A percentile compares a stretch with the other conserved stretches of the same genome.
These are phyloP conservation scores for Diarsia dahlii DNA, from an alignment of 2,888 invertebrate genomes.

Conservation along the genomic window DNA sequence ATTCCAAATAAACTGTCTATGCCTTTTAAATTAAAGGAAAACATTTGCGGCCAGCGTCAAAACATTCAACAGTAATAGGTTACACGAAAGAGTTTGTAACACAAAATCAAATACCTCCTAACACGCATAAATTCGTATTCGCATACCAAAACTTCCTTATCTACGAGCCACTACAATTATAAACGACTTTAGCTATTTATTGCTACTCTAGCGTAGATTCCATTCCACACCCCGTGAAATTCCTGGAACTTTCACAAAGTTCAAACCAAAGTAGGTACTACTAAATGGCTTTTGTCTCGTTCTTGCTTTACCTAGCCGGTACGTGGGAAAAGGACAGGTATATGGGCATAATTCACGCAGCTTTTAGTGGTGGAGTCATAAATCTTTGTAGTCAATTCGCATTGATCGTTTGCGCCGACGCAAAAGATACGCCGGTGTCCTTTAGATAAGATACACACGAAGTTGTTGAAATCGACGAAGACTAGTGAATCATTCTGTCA, in stretches of 20 bases:
- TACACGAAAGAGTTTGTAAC: slow-evolving; percentile 32
- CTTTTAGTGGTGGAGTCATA: slow-evolving; percentile 80
- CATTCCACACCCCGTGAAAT: slow-evolving; percentile 59
- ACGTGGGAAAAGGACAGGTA: slow-evolving; percentile 70
- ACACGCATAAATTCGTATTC: slow-evolving; percentile 52
- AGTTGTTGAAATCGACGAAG: slow-evolving; percentile 44
- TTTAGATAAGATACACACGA: slow-evolving; percentile 61
- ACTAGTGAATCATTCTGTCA: slow-evolving; percentile 34
- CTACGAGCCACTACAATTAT: slow-evolving; percentile 52
- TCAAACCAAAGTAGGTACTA: slow-evolving; percentile 58
- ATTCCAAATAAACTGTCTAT: slow-evolving; percentile 3
- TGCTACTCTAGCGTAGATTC: slow-evolving; percentile 57
- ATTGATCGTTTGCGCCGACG: slow-evolving; percentile 78
- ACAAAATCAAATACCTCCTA: slow-evolving; percentile 22
- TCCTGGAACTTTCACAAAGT: slow-evolving; percentile 67
- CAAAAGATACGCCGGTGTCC: slow-evolving; percentile 75
- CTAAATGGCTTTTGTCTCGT: slow-evolving; percentile 60
- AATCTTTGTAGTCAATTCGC: slow-evolving; percentile 83
- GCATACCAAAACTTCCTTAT: slow-evolving; percentile 56
- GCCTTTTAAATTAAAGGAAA: background rate
- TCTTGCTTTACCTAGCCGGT: slow-evolving; percentile 40
- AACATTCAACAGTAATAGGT: slow-evolving; percentile 19
- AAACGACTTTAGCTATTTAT: slow-evolving; percentile 62
- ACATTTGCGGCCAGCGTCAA: slow-evolving; percentile 5
- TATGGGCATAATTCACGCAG: slow-evolving; percentile 78